Base-by-base conservation (phyloP, 2,113 vertebrate genomes). In the Neotoma lepida region DNA sequence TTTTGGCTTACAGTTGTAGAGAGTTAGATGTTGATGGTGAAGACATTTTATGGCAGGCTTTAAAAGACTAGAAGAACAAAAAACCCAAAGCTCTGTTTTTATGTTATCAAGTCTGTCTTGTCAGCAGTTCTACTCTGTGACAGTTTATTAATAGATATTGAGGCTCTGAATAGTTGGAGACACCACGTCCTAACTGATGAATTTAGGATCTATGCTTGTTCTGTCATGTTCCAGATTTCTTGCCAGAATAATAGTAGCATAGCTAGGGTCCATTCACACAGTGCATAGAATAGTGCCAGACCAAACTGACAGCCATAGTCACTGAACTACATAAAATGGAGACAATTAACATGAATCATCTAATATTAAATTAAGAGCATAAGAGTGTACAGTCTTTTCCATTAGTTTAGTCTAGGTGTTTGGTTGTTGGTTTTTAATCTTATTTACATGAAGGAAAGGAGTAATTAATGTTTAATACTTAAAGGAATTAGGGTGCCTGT, bases 61-160 rank as follows among this genome's bases (percentile, higher is more conserved):
- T 96, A 96, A 93, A 70, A 96, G 35, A 96, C 92, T 94, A 71
- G 84, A 97, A 96, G 91, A 86, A 95, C 95, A 82, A 84, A 97
- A 95, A 97, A 97, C 97, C 97, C 88, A 77, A 96, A 97, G 94
- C 93, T 98, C 97, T 97, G 74, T 92, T 98, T 97, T 96, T 97
- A 93, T 97, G 94, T 97, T 98, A 97, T 96, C 95, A 94, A 97
- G 89, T 74, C 95, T 95, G 92, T 97, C 96, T 98, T 97, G 97
- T 98, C 97, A 98, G 95, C 97, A 97, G 96, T 98, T 97, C 92
- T 33, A 81, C 97, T 96, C 96, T 97, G 97, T 97, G 96, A 96
- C 95, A 93, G 97, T 98, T 98, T 98, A 98, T 98, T 98, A 98
- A 98, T 98, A 98, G 98, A 96, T 98, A 96, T 94, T 93, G 88